phyloP scores from a whole-genome alignment of 2,888 invertebrate genomes.

The Rhodophaea formosa region DNA sequence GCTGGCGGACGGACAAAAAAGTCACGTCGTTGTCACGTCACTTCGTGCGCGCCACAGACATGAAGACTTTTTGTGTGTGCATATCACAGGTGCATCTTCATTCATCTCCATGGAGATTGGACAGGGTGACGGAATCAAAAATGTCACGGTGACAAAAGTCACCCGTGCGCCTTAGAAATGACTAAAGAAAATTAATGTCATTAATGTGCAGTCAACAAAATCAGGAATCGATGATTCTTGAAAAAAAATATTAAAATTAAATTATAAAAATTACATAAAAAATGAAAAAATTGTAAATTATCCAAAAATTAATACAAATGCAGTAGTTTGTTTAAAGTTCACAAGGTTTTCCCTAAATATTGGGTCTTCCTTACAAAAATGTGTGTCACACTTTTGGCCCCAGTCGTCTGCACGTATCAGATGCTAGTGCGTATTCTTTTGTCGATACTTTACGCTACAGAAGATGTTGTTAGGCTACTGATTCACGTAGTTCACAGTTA shows the following conservation, averaged over 20 bases:
- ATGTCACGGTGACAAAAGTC: too few relatives aligned
- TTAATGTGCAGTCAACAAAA: neutral
- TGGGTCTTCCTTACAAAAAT: neutral
- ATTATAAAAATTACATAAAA: neutral
- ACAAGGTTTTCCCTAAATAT: neutral
- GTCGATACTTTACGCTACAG: neutral
- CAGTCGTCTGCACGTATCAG: neutral
- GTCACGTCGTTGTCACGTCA: too few relatives aligned
- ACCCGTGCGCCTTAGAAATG: too few relatives aligned
- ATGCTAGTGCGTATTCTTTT: neutral
- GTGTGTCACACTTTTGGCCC: slow-evolving; percentile 1
- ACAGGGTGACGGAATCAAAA: too few relatives aligned
- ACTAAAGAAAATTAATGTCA: neutral
- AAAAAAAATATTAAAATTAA: neutral
- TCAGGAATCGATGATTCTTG: slow-evolving; percentile 1
- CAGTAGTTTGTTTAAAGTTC: neutral
- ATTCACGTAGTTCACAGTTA: neutral
- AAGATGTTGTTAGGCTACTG: neutral
- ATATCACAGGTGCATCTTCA: too few relatives aligned
- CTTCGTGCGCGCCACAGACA: too few relatives aligned
- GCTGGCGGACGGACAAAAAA: too few relatives aligned
- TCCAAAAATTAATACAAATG: neutral
- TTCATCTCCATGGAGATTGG: too few relatives aligned
- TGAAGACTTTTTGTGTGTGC: too few relatives aligned
- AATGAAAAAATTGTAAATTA: neutral